A percentile compares a stretch with the other conserved stretches of the same genome.
Evolutionary conservation across 1,140 invertebrate genomes (phyloP).

Genomic region (Steinernema feltiae): DNA sequence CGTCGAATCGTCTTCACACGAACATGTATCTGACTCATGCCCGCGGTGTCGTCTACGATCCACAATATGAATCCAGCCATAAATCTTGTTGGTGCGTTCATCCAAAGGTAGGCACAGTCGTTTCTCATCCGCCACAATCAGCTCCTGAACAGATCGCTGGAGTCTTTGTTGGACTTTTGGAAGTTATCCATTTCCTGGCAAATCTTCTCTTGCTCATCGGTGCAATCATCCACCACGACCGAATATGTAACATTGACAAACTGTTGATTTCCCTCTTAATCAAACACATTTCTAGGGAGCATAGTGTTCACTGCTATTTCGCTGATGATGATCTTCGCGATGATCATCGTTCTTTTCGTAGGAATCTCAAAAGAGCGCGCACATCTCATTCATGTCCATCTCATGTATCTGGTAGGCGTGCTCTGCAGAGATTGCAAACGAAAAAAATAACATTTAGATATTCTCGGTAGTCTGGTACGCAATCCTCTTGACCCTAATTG

Average conservation of each 20-base stretch:
- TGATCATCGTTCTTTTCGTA: background rate
- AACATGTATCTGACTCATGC: too few relatives aligned
- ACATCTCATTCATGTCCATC: background rate
- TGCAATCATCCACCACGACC: background rate
- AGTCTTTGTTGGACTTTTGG: background rate
- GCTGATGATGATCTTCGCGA: background rate
- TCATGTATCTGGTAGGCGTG: background rate
- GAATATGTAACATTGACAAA: too few relatives aligned
- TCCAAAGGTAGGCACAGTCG: background rate
- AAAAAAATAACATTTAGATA: background rate
- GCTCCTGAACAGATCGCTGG: background rate
- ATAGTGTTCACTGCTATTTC: background rate
- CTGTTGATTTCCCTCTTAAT: too few relatives aligned
- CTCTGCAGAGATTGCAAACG: background rate
- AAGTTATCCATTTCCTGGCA: background rate
- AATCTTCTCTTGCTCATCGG: background rate
- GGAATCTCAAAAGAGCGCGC: background rate
- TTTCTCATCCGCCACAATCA: background rate
- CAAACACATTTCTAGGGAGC: background rate
- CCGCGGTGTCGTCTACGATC: background rate
- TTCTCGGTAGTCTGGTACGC: background rate
- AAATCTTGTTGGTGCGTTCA: background rate
- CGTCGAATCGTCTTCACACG: too few relatives aligned
- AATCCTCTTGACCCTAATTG: background rate
- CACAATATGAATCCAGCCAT: background rate